Evolutionary conservation across 2,797 vertebrate species (phyloP).

Genomic region (Lycodopsis pacificus): DNA sequence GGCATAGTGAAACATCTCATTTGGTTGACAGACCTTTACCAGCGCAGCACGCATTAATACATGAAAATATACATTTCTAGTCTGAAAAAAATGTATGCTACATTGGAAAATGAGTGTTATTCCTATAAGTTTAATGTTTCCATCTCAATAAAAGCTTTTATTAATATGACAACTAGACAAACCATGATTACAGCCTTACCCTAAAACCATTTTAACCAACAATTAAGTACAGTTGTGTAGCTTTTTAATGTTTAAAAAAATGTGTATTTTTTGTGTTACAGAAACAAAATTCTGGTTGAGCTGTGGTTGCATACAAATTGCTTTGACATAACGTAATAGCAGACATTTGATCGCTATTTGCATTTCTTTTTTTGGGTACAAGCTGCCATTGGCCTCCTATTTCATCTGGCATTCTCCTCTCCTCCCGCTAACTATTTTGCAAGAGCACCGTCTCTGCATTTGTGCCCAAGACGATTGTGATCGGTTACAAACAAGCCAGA

Average conservation of each 20-base stretch:
- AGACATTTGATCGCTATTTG: background rate
- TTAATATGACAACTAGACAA: too few relatives aligned
- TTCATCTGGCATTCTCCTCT: too few relatives aligned
- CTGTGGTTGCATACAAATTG: background rate
- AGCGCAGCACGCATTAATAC: too few relatives aligned
- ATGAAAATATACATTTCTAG: background rate
- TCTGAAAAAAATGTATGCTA: background rate
- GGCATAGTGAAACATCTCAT: background rate
- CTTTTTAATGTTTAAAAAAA: too few relatives aligned
- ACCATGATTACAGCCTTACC: background rate
- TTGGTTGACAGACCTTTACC: background rate
- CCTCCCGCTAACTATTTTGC: background rate
- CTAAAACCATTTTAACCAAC: background rate
- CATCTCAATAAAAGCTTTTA: background rate
- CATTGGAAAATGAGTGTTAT: background rate
- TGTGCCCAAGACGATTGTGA: background rate
- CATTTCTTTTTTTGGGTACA: too few relatives aligned
- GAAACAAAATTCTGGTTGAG: background rate
- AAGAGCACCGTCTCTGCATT: background rate
- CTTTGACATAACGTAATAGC: background rate
- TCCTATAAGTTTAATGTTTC: background rate
- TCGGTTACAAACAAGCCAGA: background rate
- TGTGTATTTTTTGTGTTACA: background rate
- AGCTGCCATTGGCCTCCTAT: background rate
- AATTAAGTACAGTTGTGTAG: background rate